phyloP scores from a whole-genome alignment of 2,888 invertebrate species.

The Drosophila yooni region DNA sequence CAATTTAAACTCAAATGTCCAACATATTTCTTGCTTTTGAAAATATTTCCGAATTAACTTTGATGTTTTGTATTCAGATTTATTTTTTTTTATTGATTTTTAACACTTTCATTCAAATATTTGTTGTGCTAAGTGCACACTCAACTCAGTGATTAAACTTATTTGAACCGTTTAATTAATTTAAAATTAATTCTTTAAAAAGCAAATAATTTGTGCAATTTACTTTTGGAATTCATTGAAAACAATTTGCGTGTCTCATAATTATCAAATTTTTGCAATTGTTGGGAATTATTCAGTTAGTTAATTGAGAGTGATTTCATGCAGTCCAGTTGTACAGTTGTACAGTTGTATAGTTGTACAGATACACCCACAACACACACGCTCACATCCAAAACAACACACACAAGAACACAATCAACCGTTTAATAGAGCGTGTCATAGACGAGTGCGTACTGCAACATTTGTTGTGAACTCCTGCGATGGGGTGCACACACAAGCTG shows the following conservation, averaged over 20 bases:
- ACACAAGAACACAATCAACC: slow-evolving; percentile 21
- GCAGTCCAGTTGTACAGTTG: slow-evolving; percentile 16
- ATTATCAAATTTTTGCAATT: neutral
- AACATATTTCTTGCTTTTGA: neutral
- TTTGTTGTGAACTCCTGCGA: slow-evolving; percentile 29
- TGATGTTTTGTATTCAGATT: neutral
- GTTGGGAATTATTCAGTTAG: neutral
- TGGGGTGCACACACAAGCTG: slow-evolving; percentile 11
- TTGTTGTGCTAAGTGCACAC: too few species aligned
- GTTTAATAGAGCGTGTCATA: slow-evolving; percentile 19
- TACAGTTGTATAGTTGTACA: slow-evolving; percentile 25
- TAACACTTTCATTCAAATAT: too few species aligned
- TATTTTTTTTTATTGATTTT: neutral
- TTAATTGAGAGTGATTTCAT: slow-evolving; percentile 24
- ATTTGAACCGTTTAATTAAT: too few species aligned
- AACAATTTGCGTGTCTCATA: neutral
- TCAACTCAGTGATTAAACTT: too few species aligned
- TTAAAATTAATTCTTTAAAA: neutral
- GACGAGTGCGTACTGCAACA: slow-evolving; percentile 11
- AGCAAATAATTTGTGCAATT: neutral
- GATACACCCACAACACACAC: slow-evolving; percentile 28
- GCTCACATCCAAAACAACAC: slow-evolving; percentile 7
- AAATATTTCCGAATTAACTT: neutral
- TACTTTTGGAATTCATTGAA: too few species aligned
- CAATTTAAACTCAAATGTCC: neutral